Conservation (phyloP, 1,140 invertebrate species). For the Drosophila hydei region DNA sequence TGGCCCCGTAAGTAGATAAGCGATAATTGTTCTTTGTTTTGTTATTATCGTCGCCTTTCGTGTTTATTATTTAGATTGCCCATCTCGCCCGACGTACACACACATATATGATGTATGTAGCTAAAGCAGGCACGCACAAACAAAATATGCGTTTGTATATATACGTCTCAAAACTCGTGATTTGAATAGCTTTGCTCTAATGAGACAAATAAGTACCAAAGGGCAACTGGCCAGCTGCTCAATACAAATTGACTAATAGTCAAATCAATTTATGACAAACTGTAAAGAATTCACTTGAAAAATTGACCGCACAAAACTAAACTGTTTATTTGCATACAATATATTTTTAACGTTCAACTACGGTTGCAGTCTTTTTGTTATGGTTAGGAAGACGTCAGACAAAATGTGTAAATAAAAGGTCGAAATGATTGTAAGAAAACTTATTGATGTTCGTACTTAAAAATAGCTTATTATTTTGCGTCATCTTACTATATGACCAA, state of each 20-base stretch:
- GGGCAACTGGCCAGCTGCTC: not conserved
- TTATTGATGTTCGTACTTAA: no score
- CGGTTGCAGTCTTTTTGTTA: not conserved
- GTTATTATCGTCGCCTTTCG: conserved; percentile 41
- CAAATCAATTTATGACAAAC: conserved; percentile 1
- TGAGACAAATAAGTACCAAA: conserved; percentile 13
- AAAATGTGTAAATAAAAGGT: no score
- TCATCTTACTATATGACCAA: no score
- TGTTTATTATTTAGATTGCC: conserved; percentile 48
- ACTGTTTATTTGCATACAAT: not conserved
- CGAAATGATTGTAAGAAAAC: no score
- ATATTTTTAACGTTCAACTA: not conserved
- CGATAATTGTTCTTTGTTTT: conserved; percentile 49
- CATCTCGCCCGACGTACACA: conserved; percentile 14
- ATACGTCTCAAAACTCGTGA: conserved; percentile 25
- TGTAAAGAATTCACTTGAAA: not conserved
- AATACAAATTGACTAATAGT: not conserved
- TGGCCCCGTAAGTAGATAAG: conserved; percentile 36
- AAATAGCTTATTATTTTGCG: no score
- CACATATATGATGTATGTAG: not conserved
- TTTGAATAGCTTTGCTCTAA: conserved; percentile 23
- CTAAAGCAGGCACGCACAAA: not conserved
- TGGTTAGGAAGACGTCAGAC: not conserved
- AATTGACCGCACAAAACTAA: not conserved
- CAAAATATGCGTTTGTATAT: conserved; percentile 5